A percentile compares a stretch with the other conserved stretches of the same genome.
phyloP scores from a whole-genome alignment of 2,888 invertebrate genomes.

The Hermaeophaga mercurialis region DNA sequence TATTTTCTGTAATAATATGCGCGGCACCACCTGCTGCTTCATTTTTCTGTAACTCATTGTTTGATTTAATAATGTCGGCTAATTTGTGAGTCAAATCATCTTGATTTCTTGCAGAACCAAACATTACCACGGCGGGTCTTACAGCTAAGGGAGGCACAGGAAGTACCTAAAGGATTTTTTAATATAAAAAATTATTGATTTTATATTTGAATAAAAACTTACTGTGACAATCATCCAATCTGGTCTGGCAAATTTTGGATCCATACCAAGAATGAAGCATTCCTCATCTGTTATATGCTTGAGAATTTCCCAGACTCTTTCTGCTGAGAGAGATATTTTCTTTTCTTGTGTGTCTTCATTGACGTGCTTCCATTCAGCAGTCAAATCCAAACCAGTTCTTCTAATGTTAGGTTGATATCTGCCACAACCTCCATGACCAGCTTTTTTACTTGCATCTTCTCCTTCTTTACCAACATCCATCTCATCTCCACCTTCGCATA shows the following conservation, averaged over 20 bases:
- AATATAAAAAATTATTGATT: not conserved
- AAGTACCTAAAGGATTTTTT: conserved; percentile 53
- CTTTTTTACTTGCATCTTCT: conserved; percentile 62
- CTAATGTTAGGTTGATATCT: conserved; percentile 95
- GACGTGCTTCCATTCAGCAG: conserved; percentile 98
- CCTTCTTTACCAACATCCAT: conserved; percentile 89
- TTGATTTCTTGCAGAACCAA: conserved; percentile 97
- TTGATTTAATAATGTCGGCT: conserved; percentile 97
- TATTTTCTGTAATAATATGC: conserved; percentile 95
- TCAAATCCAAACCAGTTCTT: conserved; percentile 82
- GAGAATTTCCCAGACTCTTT: conserved; percentile 95
- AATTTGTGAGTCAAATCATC: conserved; percentile 99
- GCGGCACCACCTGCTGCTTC: conserved; percentile 97
- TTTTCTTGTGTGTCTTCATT: conserved; percentile 99
- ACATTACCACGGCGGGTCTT: conserved; percentile 98
- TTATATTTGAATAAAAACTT: not conserved
- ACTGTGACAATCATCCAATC: conserved; percentile 99
- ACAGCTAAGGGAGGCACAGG: conserved; percentile 97
- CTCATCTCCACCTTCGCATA: conserved; percentile 98
- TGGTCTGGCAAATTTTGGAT: conserved; percentile 94
- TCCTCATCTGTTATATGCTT: conserved; percentile 97
- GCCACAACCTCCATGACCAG: conserved; percentile 95
- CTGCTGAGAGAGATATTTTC: conserved; percentile 92
- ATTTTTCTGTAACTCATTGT: conserved; percentile 93
- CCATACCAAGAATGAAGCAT: conserved; percentile 91